Evolutionary conservation across 1,140 invertebrate genomes (phyloP).

Genomic region (Gonatopus flavifemur): DNA sequence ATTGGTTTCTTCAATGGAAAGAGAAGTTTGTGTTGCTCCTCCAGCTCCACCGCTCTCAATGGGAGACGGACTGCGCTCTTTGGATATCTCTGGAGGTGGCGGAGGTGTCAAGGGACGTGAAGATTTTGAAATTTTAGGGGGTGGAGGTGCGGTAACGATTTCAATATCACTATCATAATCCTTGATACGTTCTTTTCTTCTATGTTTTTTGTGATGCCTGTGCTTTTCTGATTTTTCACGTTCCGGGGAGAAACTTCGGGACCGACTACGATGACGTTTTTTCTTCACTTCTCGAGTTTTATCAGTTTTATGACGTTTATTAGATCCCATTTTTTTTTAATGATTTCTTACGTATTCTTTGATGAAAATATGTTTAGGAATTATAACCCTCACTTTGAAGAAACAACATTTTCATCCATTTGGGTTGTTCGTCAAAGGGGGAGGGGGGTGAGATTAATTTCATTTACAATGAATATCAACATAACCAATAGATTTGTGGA

Average conservation of each 20-base stretch:
- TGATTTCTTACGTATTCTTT: too few species aligned
- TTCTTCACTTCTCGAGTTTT: slow-evolving; percentile 58
- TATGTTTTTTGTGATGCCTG: slow-evolving; percentile 65
- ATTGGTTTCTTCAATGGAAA: slow-evolving; percentile 92
- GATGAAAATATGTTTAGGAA: too few species aligned
- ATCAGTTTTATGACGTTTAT: slow-evolving; percentile 59
- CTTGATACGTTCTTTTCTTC: slow-evolving; percentile 63
- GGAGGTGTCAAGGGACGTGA: slow-evolving; percentile 50
- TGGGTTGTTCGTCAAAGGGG: too few species aligned
- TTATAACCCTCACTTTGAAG: too few species aligned
- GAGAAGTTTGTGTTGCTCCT: slow-evolving; percentile 59
- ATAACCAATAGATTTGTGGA: too few species aligned
- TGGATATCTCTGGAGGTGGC: slow-evolving; percentile 48
- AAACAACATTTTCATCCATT: too few species aligned
- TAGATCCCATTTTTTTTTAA: slow-evolving; percentile 59
- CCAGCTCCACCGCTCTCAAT: too few species aligned
- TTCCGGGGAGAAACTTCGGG: slow-evolving; percentile 54
- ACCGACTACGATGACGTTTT: slow-evolving; percentile 60
- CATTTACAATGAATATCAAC: too few species aligned
- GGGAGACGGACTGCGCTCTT: slow-evolving; percentile 45
- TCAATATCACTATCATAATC: slow-evolving; percentile 63
- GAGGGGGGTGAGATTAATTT: too few species aligned
- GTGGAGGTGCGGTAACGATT: slow-evolving; percentile 49
- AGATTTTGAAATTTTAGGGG: slow-evolving; percentile 51
- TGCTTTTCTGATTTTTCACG: slow-evolving; percentile 58